Evolutionary conservation across 2,797 vertebrate genomes (phyloP).

Genomic region (Micrastur ruficollis): DNA sequence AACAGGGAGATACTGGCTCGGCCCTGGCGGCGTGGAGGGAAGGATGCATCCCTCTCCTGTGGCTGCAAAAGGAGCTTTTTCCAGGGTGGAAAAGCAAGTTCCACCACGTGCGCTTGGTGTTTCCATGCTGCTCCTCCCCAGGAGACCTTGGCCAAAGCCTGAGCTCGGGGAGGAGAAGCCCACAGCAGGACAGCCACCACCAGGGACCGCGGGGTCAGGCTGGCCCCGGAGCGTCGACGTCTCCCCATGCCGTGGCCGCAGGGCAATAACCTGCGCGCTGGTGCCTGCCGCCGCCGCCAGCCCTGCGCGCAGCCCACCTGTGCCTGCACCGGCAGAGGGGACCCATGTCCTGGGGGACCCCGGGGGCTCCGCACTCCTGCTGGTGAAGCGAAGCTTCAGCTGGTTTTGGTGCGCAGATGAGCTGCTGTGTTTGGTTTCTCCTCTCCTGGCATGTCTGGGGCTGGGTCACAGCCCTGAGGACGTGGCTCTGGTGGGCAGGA

Average conservation of each 20-base stretch:
- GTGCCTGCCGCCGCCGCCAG: neutral
- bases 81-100: neutral
- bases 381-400: rapidly evolving
- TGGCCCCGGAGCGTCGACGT: neutral
- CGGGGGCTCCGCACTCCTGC: rapidly evolving
- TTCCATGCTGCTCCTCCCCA: neutral
- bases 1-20: rapidly evolving
- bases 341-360: rapidly evolving
- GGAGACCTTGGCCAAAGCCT: neutral
- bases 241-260: neutral
- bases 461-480: neutral
- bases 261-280: rapidly evolving
- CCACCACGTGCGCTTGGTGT: no score
- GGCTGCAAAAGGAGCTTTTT: neutral
- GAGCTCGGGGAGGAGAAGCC: neutral
- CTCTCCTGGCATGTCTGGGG: neutral
- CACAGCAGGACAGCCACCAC: neutral
- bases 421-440: neutral
- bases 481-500: neutral
- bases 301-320: rapidly evolving
- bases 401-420: neutral
- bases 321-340: neutral
- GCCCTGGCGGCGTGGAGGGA: rapidly evolving
- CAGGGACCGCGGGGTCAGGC: rapidly evolving
- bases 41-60: neutral